These are phyloP conservation scores for Ips typographus DNA, from an alignment of 1,140 invertebrate genomes.

Conservation along the genomic window DNA sequence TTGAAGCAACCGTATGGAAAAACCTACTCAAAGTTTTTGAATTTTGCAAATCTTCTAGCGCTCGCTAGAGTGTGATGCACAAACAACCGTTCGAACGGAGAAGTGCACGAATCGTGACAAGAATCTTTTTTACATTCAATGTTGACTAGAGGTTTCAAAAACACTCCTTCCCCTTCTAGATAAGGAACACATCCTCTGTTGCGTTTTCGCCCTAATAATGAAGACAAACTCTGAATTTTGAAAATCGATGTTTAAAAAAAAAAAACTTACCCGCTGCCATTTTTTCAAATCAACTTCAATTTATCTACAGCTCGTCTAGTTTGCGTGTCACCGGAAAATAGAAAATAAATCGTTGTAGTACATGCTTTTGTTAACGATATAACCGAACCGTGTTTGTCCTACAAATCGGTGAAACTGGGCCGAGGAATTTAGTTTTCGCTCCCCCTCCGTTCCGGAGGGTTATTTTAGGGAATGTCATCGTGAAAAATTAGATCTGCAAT, in stretches of 20 bases:
- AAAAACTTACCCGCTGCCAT: slow-evolving; percentile 1
- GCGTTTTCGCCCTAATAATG: slow-evolving; percentile 36
- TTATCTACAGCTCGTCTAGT: background rate
- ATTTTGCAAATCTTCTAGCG: slow-evolving; percentile 57
- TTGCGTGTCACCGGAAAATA: background rate
- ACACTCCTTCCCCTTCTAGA: slow-evolving; percentile 58
- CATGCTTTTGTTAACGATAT: background rate
- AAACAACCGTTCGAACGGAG: slow-evolving; percentile 56
- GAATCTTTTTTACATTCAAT: slow-evolving; percentile 39
- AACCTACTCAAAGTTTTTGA: slow-evolving; percentile 46
- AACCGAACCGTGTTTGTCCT: background rate
- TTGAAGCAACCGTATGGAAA: background rate
- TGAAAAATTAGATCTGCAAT: too few species aligned
- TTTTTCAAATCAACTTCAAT: background rate
- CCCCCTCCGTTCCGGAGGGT: too few species aligned
- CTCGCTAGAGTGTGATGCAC: slow-evolving; percentile 63
- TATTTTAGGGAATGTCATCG: too few species aligned
- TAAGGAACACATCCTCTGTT: slow-evolving; percentile 60
- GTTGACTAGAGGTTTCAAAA: slow-evolving; percentile 54
- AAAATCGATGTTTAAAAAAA: background rate
- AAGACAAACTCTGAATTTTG: background rate
- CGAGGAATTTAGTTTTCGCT: background rate
- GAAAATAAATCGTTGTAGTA: slow-evolving; percentile 1
- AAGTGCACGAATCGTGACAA: slow-evolving; percentile 48
- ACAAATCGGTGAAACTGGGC: background rate